phyloP scores from a whole-genome alignment of 2,113 vertebrate species.

The Stercorarius parasiticus region DNA sequence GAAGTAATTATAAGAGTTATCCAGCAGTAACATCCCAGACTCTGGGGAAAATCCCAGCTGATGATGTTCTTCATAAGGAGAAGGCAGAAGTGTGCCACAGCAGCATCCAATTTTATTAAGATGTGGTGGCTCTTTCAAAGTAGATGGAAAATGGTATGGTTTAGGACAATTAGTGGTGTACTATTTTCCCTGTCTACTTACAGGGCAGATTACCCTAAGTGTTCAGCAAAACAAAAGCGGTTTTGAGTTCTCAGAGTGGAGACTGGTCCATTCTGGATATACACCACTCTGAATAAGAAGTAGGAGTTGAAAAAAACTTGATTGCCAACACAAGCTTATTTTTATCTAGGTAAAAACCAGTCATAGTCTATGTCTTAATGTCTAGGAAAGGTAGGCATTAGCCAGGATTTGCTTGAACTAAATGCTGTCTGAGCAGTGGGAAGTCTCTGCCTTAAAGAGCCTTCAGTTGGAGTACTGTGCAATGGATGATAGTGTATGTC shows the following conservation, averaged over 20 bases:
- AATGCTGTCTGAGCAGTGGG: background rate
- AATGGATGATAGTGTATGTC: background rate
- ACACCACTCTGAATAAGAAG: background rate
- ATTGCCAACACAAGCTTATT: background rate
- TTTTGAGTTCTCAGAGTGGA: background rate
- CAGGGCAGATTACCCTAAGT: background rate
- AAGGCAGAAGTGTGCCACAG: background rate
- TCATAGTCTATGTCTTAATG: background rate
- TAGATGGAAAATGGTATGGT: background rate
- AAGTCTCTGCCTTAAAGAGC: background rate
- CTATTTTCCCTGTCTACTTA: background rate
- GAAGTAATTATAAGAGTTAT: background rate
- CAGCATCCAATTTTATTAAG: background rate
- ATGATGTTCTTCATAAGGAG: background rate
- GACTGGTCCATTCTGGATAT: accelerated
- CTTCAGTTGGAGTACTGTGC: background rate
- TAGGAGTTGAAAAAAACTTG: background rate
- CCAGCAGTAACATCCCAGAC: background rate
- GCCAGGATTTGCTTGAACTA: background rate
- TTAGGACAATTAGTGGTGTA: background rate
- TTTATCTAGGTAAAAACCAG: background rate
- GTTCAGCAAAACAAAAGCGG: background rate
- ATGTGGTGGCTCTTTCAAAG: background rate
- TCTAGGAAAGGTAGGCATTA: background rate
- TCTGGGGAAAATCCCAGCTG: background rate